Evolutionary conservation across 1,140 invertebrate species (phyloP).

Genomic region (Philaenus spumarius): DNA sequence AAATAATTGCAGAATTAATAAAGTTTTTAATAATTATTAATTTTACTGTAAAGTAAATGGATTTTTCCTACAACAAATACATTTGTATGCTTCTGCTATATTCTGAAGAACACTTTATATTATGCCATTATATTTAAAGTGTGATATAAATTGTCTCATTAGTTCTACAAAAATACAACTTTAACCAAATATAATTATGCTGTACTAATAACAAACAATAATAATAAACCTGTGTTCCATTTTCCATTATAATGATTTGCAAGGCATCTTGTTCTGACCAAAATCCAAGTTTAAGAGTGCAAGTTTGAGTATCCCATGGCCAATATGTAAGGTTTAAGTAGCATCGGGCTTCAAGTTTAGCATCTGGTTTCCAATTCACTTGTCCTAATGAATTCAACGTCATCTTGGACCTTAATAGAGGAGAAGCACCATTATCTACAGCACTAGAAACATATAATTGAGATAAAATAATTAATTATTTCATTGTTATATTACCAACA

Average conservation of each 20-base stretch:
- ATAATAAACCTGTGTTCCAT: conserved; percentile 17
- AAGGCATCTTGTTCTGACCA: conserved; percentile 12
- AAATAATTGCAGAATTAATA: too few relatives aligned
- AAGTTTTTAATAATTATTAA: too few relatives aligned
- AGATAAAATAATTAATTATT: neutral
- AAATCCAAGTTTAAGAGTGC: conserved; percentile 17
- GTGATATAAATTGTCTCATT: too few relatives aligned
- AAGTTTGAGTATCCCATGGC: conserved; percentile 21
- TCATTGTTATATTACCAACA: too few relatives aligned
- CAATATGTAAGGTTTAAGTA: conserved; percentile 16
- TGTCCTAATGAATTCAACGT: conserved; percentile 4
- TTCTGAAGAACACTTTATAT: too few relatives aligned
- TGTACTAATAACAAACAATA: too few relatives aligned
- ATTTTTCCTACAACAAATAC: too few relatives aligned
- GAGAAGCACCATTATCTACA: conserved; percentile 5
- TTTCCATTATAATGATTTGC: conserved; percentile 7
- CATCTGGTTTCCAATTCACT: conserved; percentile 12
- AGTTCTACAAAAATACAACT: too few relatives aligned
- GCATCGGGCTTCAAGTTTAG: conserved; percentile 14
- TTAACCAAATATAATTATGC: too few relatives aligned
- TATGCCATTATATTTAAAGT: too few relatives aligned
- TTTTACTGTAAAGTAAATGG: too few relatives aligned
- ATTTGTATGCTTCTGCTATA: too few relatives aligned
- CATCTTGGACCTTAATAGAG: neutral
- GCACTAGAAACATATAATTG: conserved; percentile 11